Percentiles rank a stretch among this genome's conserved stretches.
These are phyloP conservation scores for Gallirallus australis DNA, from an alignment of 2,797 vertebrate genomes.

Conservation along the genomic window DNA sequence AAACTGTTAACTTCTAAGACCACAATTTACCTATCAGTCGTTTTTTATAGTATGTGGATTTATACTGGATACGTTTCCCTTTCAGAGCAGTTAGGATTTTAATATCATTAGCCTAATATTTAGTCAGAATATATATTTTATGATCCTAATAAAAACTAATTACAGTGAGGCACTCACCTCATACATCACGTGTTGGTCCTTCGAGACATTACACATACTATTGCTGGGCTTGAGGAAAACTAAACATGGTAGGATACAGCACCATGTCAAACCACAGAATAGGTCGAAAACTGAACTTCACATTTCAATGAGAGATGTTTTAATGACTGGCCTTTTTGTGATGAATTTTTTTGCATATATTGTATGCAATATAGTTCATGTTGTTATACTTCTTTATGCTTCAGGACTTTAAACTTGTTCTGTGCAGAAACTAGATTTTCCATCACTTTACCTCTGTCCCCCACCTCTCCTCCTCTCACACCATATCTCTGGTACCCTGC, in stretches of 20 bases:
- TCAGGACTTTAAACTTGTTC: not conserved
- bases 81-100: conserved; percentile 5
- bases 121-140: conserved; percentile 22
- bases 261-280: not conserved
- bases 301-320: not conserved
- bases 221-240: not conserved
- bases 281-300: not conserved
- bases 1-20: not conserved
- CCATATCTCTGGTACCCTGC: rapidly evolving
- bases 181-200: not conserved
- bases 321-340: not conserved
- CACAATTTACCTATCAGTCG: not conserved
- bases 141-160: conserved; percentile 29
- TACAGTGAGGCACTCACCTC: not conserved
- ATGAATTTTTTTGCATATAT: not conserved
- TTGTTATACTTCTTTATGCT: not conserved
- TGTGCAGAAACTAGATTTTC: not conserved
- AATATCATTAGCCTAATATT: conserved; percentile 23
- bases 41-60: not conserved
- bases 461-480: not conserved
- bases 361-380: not conserved
- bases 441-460: not conserved
- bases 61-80: not conserved
- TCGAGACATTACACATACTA: not conserved
- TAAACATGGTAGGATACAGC: not conserved